phyloP scores from a whole-genome alignment of 1,140 invertebrate species.

The Papilio machaon region DNA sequence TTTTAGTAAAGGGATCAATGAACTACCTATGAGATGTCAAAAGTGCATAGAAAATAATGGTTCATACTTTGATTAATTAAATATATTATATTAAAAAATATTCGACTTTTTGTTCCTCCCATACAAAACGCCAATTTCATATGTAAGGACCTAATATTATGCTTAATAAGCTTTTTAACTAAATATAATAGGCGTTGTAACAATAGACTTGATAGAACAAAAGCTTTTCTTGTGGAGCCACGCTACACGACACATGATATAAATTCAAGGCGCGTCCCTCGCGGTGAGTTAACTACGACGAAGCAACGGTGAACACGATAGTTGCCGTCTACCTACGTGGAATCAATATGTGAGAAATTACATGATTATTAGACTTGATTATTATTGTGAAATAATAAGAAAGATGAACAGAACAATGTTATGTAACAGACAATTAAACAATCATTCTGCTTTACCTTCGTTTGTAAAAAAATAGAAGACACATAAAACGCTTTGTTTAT shows the following conservation, averaged over 20 bases:
- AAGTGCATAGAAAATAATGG: too few species aligned
- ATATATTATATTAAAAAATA: too few species aligned
- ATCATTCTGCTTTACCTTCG: not conserved
- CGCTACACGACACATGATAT: slow-evolving; percentile 43
- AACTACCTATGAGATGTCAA: too few species aligned
- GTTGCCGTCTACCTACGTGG: slow-evolving; percentile 50
- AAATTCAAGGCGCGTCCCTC: slow-evolving; percentile 54
- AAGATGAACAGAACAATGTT: not conserved
- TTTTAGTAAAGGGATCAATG: too few species aligned
- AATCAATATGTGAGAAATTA: slow-evolving; percentile 37
- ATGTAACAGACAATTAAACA: not conserved
- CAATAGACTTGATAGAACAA: slow-evolving; percentile 24
- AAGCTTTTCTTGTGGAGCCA: slow-evolving; percentile 29
- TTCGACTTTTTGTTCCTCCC: too few species aligned
- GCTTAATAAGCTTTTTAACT: not conserved
- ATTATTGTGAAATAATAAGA: not conserved
- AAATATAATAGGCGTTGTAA: slow-evolving; percentile 9
- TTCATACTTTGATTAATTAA: too few species aligned
- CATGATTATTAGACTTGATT: not conserved
- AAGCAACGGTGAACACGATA: slow-evolving; percentile 56
- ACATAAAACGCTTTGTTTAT: slow-evolving; percentile 13
- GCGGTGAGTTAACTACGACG: slow-evolving; percentile 49
- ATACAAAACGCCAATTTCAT: too few species aligned
- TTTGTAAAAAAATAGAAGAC: not conserved
- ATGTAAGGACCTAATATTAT: too few species aligned